A percentile compares a stretch with the other conserved stretches of the same genome.
phyloP scores from a whole-genome alignment of 2,797 vertebrate species.

The Pristis pectinata region DNA sequence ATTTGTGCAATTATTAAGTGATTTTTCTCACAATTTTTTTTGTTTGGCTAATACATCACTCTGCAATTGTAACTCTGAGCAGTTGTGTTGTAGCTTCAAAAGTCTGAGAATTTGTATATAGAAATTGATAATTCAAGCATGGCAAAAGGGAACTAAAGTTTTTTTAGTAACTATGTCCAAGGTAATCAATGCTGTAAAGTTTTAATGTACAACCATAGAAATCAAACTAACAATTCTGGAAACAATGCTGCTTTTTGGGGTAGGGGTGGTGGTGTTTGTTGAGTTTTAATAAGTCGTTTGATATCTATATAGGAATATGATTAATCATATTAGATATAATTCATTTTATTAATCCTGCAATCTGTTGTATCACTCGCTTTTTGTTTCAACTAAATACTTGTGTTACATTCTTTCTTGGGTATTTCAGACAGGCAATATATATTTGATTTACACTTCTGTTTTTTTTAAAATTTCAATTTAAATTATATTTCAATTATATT shows the following conservation, averaged over 20 bases:
- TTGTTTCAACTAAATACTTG: neutral
- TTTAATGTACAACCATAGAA: neutral
- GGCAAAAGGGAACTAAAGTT: neutral
- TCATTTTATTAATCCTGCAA: neutral
- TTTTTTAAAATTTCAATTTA: no score
- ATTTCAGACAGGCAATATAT: neutral
- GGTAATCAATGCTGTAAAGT: neutral
- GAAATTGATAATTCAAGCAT: neutral
- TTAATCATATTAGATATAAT: neutral
- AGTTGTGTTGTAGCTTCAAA: neutral
- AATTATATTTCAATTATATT: neutral
- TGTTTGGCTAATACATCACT: neutral
- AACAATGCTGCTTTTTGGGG: neutral
- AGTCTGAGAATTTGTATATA: neutral
- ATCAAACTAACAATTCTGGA: neutral
- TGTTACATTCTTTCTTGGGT: neutral
- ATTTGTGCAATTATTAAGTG: neutral
- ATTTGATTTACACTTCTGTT: neutral
- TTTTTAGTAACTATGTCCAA: neutral
- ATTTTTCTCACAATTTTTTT: neutral
- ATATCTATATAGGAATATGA: neutral
- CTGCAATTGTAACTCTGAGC: neutral
- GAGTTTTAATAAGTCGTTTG: neutral
- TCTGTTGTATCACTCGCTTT: neutral
- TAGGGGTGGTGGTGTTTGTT: neutral